Base-by-base conservation (phyloP, 2,113 vertebrate species). In the Colaptes auratus region DNA sequence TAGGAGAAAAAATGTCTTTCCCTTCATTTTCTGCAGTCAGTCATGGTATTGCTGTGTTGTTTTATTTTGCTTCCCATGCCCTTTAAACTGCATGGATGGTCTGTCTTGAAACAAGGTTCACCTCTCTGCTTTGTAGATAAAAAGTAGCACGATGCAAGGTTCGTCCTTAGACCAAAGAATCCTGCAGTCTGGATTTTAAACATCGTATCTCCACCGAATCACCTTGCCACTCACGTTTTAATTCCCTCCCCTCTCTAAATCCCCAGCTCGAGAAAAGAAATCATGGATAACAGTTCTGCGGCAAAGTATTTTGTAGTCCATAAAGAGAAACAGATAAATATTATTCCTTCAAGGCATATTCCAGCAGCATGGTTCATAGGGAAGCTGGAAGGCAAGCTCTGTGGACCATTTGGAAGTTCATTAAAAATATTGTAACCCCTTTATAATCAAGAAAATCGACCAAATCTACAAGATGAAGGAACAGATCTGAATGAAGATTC, bases 71-170 rank as follows among this genome's bases (percentile, higher is more conserved):
- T 90, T 83, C 60, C 55, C 56, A 65, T 86, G 87, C 65, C 74
- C 9, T 85, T 56, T 69, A 78, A 65, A 48, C 44, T 88, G n/a
- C 53, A 50, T n/a, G 31, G 58, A 72, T 63, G 35, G 20, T 65
- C 79, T 86, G 28, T 61, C 79, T 88, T 91, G 44, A 92, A 91
- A 92, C 61, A 60, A 91, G 61, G 28, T 78, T 92, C 76, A 83
- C 24, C 27, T 64, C 60, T 69, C 28, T 65, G 71, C 58, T 39
- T 92, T 92, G 88, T 65, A 81, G 35, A 73, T 80, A 86, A 95
- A 86, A 92, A 8, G 10, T 81, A 81, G 14, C 2, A 31, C 23
- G 16, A 82, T 33, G 18, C 59, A 67, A 78, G 16, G 10, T 55
- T 88, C 84, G 15, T 74, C 60, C 53, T 61, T 73, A 59, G 50